These are phyloP conservation scores for Sterrhoptilus dennistouni DNA, from an alignment of 2,113 vertebrate genomes.

Conservation along the genomic window DNA sequence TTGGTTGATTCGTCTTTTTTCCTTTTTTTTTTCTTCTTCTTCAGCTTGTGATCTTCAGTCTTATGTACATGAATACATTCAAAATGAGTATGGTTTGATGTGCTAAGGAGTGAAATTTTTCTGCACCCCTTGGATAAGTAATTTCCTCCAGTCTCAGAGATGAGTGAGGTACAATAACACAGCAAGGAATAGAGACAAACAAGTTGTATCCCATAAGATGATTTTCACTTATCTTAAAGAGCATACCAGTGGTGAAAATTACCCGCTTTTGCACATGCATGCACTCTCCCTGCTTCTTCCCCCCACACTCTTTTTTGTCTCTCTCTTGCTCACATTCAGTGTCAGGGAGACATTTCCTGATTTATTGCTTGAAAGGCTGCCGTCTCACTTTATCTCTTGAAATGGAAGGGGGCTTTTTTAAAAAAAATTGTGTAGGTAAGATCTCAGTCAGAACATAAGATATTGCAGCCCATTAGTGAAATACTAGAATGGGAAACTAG, in stretches of 20 bases:
- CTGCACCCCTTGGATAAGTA: neutral
- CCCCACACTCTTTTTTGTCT: neutral
- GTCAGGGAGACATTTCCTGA: neutral
- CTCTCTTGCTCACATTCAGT: neutral
- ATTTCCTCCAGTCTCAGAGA: neutral
- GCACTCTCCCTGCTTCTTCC: rapidly evolving
- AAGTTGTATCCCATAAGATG: neutral
- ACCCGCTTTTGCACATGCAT: neutral
- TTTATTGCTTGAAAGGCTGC: neutral
- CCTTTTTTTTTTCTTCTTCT: neutral
- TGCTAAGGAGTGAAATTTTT: neutral
- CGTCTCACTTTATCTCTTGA: neutral
- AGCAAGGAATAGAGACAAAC: neutral
- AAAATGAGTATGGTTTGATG: neutral
- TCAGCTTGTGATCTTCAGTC: neutral
- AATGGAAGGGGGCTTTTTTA: neutral
- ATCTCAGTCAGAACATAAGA: neutral
- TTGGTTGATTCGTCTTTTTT: rapidly evolving
- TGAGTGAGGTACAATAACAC: neutral
- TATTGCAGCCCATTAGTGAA: neutral
- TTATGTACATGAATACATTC: neutral
- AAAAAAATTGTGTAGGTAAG: neutral
- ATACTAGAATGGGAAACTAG: neutral
- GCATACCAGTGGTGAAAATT: neutral
- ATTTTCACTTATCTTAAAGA: neutral